Evolutionary conservation across 2,113 vertebrate genomes (phyloP).

Genomic region (Cottus gobio): DNA sequence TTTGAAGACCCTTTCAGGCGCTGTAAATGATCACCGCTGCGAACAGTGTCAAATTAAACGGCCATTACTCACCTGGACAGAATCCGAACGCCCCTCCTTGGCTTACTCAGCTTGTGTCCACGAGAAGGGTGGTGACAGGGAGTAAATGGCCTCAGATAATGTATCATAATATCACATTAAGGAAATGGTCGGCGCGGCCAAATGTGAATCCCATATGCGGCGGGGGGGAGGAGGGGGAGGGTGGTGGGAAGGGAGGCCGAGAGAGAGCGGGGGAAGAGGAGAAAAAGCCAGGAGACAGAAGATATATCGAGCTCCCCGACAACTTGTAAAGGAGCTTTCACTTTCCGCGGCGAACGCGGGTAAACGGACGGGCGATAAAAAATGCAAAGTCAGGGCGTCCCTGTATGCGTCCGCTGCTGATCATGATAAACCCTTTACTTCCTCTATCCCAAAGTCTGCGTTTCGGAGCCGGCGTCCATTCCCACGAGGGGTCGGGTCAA

Average conservation of each 20-base stretch:
- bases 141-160: conserved; percentile 73
- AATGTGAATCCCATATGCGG: conserved; percentile 78
- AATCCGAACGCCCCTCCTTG: conserved; percentile 32
- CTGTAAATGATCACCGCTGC: conserved; percentile 58
- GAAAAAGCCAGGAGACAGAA: not conserved
- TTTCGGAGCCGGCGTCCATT: not conserved
- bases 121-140: conserved; percentile 72
- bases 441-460: not conserved
- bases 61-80: conserved; percentile 66
- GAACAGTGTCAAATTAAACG: conserved; percentile 64
- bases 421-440: conserved; percentile 8
- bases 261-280: not conserved
- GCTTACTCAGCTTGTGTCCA: conserved; percentile 53
- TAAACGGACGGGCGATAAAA: conserved; percentile 42
- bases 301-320: conserved; percentile 59
- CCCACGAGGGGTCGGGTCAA: not conserved
- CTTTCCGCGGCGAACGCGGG: conserved; percentile 22
- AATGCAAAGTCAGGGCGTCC: conserved; percentile 22
- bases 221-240: not conserved
- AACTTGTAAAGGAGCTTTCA: conserved; percentile 55
- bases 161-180: conserved; percentile 78
- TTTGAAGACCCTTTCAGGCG: conserved; percentile 67
- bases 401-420: conserved; percentile 28
- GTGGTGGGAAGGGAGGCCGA: conserved; percentile 20
- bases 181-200: conserved; percentile 51